A percentile compares a stretch with the other conserved stretches of the same genome.
Conservation (phyloP, 2,797 vertebrate genomes). For the Halcyon badia region DNA sequence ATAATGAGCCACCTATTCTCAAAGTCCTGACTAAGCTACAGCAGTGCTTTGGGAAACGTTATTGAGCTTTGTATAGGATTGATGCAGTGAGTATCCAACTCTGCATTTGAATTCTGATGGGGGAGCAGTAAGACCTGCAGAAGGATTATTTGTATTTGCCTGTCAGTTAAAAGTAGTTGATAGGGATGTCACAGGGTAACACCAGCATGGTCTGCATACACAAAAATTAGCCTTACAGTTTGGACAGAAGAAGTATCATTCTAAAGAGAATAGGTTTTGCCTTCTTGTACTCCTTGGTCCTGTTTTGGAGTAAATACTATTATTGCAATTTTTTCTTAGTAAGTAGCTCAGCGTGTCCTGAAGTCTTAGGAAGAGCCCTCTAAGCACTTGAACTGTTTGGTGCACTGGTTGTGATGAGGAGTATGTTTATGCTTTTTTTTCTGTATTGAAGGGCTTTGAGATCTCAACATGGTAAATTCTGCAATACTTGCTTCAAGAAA, state of each 20-base stretch:
- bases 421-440: background rate
- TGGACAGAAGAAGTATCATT: background rate
- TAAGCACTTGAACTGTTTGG: background rate
- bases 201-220: rapidly evolving
- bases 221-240: background rate
- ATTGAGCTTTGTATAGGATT: background rate
- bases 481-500: background rate
- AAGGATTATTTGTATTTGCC: background rate
- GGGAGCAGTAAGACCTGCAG: background rate
- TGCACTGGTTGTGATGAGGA: background rate
- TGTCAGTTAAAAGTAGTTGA: background rate
- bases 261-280: background rate
- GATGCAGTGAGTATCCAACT: rapidly evolving
- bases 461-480: background rate
- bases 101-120: background rate
- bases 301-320: background rate
- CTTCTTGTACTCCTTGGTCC: background rate
- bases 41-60: rapidly evolving
- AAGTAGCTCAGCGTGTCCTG: background rate
- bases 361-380: background rate
- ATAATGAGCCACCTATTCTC: rapidly evolving
- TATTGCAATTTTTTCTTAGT: background rate
- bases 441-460: background rate
- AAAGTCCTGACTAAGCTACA: background rate
- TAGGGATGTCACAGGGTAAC: background rate